These are phyloP conservation scores for Willowsia nigromaculata DNA, from an alignment of 2,888 invertebrate genomes.

Conservation along the genomic window DNA sequence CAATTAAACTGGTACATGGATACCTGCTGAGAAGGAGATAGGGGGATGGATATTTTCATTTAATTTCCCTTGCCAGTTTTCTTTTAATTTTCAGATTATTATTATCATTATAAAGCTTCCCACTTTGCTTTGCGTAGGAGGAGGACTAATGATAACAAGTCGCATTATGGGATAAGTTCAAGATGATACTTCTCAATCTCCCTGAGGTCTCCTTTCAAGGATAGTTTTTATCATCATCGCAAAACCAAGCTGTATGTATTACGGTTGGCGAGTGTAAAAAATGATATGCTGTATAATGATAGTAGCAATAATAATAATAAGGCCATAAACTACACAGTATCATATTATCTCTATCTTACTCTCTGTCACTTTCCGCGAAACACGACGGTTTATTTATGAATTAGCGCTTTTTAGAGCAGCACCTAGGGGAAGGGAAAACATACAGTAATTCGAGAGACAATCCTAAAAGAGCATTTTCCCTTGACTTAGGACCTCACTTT, in stretches of 20 bases:
- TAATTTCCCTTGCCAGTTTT: neutral
- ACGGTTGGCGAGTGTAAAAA: neutral
- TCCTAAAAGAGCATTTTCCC: conserved; percentile 11
- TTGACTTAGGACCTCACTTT: neutral
- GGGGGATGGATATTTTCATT: neutral
- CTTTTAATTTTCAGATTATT: neutral
- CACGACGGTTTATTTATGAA: conserved; percentile 14
- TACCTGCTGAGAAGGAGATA: neutral
- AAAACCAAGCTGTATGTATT: neutral
- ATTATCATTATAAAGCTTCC: neutral
- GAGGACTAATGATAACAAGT: neutral
- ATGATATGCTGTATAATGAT: neutral
- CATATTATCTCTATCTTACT: neutral
- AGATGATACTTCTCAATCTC: conserved; percentile 35
- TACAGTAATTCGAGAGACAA: neutral
- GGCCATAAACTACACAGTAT: neutral
- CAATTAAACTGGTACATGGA: neutral
- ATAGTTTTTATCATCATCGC: neutral
- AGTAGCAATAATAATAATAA: neutral
- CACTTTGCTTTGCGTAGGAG: neutral
- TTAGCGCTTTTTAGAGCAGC: neutral
- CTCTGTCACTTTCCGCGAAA: neutral
- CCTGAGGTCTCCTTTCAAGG: neutral
- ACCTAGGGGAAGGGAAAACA: too few species aligned
- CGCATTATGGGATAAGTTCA: conserved; percentile 19